These are phyloP conservation scores for Habropoda laboriosa DNA, from an alignment of 1,140 invertebrate species.

Conservation along the genomic window DNA sequence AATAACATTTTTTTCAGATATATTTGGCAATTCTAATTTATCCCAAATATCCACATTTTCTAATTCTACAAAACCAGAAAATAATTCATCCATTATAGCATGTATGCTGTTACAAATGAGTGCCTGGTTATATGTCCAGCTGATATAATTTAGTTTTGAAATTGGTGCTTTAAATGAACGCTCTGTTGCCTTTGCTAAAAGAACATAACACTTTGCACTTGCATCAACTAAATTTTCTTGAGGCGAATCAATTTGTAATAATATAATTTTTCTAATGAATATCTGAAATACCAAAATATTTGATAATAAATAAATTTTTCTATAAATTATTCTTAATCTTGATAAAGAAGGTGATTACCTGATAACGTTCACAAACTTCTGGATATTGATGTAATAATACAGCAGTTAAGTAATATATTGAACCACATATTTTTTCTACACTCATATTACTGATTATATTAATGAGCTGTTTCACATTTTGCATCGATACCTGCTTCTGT, in stretches of 20 bases:
- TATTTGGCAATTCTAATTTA: conserved; percentile 67
- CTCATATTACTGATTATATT: conserved; percentile 60
- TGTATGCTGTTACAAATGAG: conserved; percentile 75
- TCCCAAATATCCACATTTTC: conserved; percentile 53
- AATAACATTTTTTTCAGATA: conserved; percentile 67
- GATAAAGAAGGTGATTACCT: conserved; percentile 62
- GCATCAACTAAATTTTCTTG: conserved; percentile 64
- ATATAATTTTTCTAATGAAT: conserved; percentile 67
- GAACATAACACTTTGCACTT: conserved; percentile 72
- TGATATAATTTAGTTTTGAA: conserved; percentile 61
- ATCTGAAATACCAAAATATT: conserved; percentile 40
- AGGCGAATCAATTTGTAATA: conserved; percentile 68
- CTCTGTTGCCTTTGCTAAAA: conserved; percentile 69
- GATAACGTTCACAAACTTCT: conserved; percentile 69
- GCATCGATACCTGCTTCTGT: conserved; percentile 74
- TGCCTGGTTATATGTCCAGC: conserved; percentile 68
- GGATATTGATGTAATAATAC: conserved; percentile 72
- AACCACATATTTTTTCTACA: conserved; percentile 48
- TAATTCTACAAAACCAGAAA: conserved; percentile 64
- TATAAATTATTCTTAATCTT: not conserved
- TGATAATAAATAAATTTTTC: conserved; percentile 5
- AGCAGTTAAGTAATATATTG: conserved; percentile 70
- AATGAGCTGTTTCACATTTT: conserved; percentile 74
- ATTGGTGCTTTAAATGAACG: conserved; percentile 70
- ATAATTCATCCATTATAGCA: conserved; percentile 72